phyloP scores from a whole-genome alignment of 2,888 invertebrate species.

The Cerastoderma edule region DNA sequence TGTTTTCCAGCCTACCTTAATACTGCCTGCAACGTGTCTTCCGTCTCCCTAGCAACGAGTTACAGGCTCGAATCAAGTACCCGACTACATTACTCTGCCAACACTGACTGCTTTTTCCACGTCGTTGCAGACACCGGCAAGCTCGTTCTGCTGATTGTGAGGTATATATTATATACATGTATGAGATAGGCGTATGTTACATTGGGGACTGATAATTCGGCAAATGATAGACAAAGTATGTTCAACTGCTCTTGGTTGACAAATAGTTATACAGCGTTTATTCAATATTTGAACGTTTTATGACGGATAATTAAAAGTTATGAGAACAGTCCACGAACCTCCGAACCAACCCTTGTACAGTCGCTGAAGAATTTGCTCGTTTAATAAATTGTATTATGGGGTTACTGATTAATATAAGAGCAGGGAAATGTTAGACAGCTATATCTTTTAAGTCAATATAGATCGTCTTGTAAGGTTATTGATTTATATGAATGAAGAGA shows the following conservation, averaged over 20 bases:
- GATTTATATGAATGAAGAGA: too few relatives aligned
- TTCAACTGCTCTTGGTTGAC: background rate
- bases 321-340: too few relatives aligned
- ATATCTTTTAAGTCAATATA: too few relatives aligned
- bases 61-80: slow-evolving; percentile 42
- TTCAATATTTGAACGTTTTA: background rate
- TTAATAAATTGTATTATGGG: too few relatives aligned
- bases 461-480: too few relatives aligned
- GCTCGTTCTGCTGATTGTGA: slow-evolving; percentile 33
- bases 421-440: too few relatives aligned
- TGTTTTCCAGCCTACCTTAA: slow-evolving; percentile 39
- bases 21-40: slow-evolving; percentile 29
- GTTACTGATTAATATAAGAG: too few relatives aligned
- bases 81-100: slow-evolving; percentile 30
- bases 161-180: slow-evolving; percentile 24
- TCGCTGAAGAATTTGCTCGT: too few relatives aligned
- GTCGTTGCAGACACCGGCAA: slow-evolving; percentile 38
- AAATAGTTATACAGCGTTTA: background rate
- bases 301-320: background rate
- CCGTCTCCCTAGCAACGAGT: slow-evolving; percentile 29
- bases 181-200: background rate
- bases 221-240: background rate
- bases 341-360: too few relatives aligned
- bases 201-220: background rate
- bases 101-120: slow-evolving; percentile 32